Conservation (phyloP, 2,797 vertebrate genomes). For the Pempheris klunzingeri region DNA sequence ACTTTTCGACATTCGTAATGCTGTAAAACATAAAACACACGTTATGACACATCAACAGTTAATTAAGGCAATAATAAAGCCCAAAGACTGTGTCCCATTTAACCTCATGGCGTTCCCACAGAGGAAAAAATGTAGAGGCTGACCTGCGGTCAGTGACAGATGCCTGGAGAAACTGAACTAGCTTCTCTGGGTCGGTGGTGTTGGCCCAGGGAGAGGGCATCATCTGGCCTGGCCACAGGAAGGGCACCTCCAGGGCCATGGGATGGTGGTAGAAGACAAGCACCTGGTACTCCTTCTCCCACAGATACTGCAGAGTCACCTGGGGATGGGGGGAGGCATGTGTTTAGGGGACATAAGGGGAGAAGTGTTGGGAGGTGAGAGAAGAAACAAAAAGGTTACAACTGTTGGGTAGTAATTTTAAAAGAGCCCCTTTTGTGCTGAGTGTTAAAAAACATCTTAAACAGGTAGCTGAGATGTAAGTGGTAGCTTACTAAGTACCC, state of each 20-base stretch:
- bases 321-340: constrained; percentile 29
- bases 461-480: neutral
- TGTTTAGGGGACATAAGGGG: neutral
- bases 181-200: constrained; percentile 97
- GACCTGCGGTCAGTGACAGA: constrained; percentile 93
- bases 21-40: neutral
- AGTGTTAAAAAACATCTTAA: constrained; percentile 7
- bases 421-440: constrained; percentile 1
- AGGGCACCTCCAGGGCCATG: constrained; percentile 95
- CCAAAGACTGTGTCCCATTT: neutral
- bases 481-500: neutral
- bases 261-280: constrained; percentile 98
- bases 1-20: neutral
- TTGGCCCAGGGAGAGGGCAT: constrained; percentile 99
- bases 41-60: neutral
- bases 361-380: neutral
- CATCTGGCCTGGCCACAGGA: constrained; percentile 99
- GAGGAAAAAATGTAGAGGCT: neutral
- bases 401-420: neutral
- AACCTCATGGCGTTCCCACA: neutral
- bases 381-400: neutral
- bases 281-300: constrained; percentile 97
- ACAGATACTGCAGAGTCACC: constrained; percentile 95
- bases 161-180: constrained; percentile 96
- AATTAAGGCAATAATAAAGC: neutral